phyloP scores from a whole-genome alignment of 2,113 vertebrate genomes.

The Rhipidura dahli region DNA sequence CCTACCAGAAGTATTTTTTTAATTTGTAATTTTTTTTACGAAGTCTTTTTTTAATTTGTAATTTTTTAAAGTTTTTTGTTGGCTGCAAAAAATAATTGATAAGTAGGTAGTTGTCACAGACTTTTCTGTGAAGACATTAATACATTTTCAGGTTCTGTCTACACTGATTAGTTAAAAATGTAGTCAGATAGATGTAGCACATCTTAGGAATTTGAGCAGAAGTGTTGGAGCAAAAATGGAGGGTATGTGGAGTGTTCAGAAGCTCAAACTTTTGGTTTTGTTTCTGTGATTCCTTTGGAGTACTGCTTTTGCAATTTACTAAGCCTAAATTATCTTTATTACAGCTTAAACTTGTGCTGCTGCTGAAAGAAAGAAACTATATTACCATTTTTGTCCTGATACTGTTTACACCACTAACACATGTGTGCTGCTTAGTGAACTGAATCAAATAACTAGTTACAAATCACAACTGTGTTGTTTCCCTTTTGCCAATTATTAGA shows the following conservation, averaged over 20 bases:
- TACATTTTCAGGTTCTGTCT: not conserved
- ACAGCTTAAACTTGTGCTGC: not conserved
- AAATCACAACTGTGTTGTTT: not conserved
- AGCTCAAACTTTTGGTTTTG: not conserved
- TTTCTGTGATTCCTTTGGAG: not conserved
- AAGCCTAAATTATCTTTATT: not conserved
- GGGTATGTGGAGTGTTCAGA: not conserved
- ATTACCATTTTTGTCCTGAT: not conserved
- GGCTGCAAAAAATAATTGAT: not conserved
- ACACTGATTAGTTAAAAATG: not conserved
- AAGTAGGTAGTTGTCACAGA: not conserved
- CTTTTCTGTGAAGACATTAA: not conserved
- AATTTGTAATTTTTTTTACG: not conserved
- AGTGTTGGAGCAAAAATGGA: not conserved
- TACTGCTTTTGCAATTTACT: not conserved
- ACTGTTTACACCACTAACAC: not conserved
- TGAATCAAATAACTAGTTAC: not conserved
- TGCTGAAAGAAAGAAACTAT: not conserved
- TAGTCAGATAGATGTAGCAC: not conserved
- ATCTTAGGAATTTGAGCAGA: not conserved
- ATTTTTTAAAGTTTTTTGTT: not conserved
- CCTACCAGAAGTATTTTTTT: not conserved
- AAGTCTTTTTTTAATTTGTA: not conserved
- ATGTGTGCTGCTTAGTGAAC: not conserved
- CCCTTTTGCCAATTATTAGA: not conserved